phyloP scores from a whole-genome alignment of 2,797 vertebrate genomes.

The Peromyscus aztecus region DNA sequence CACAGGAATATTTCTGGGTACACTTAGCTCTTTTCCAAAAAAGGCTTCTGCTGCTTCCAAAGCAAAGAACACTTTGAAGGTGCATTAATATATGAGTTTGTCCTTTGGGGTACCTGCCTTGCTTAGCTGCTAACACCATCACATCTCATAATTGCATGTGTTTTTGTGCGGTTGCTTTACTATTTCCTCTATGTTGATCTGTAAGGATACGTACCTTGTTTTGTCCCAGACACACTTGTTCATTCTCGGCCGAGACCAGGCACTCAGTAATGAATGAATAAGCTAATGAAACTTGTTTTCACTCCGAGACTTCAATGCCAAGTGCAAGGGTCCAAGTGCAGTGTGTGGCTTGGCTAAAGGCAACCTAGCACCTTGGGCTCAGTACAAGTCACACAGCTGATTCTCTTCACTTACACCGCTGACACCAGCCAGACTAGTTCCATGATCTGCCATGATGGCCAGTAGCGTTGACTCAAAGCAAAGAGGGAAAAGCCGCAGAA shows the following conservation, averaged over 20 bases:
- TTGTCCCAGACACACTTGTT: neutral
- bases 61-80: neutral
- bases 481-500: neutral
- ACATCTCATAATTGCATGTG: neutral
- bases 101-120: neutral
- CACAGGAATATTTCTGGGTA: neutral
- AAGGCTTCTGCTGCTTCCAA: neutral
- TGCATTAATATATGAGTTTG: neutral
- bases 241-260: neutral
- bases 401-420: neutral
- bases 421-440: neutral
- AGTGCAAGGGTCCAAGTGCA: neutral
- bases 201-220: neutral
- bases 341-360: neutral
- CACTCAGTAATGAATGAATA: neutral
- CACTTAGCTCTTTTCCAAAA: conserved; percentile 11
- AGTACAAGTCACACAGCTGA: neutral
- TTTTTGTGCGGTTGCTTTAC: neutral
- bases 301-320: neutral
- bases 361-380: neutral
- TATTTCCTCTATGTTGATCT: neutral
- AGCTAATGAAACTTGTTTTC: neutral
- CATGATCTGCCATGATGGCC: neutral
- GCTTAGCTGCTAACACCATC: neutral
- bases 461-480: neutral